These are phyloP conservation scores for Meteorus sp. DNA, from an alignment of 1,140 invertebrate species.

Conservation along the genomic window DNA sequence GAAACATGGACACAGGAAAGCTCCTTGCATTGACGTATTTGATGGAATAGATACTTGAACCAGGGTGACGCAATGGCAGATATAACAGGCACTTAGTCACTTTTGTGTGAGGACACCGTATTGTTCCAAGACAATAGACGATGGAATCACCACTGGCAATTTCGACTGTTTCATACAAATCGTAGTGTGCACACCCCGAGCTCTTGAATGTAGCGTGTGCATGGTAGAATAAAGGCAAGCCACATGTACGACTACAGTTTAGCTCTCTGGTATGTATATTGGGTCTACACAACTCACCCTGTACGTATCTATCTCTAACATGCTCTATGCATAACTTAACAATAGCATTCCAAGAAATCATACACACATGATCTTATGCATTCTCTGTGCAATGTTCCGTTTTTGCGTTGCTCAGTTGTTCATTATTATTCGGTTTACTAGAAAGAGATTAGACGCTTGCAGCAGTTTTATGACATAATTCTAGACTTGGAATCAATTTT, in stretches of 20 bases:
- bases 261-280: slow-evolving; percentile 19
- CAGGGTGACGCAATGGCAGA: slow-evolving; percentile 44
- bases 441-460: too few species aligned
- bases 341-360: too few species aligned
- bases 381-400: too few species aligned
- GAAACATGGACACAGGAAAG: too few species aligned
- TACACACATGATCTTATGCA: too few species aligned
- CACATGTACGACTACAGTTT: slow-evolving; percentile 26
- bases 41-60: too few species aligned
- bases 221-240: slow-evolving; percentile 42
- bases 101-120: slow-evolving; percentile 48
- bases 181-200: slow-evolving; percentile 27
- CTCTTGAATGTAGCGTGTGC: slow-evolving; percentile 32
- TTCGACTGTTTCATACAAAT: slow-evolving; percentile 42
- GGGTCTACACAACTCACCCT: too few species aligned
- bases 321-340: neutral
- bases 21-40: too few species aligned
- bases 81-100: slow-evolving; percentile 57
- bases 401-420: too few species aligned
- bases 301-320: slow-evolving; percentile 2
- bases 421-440: too few species aligned
- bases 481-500: too few species aligned
- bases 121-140: slow-evolving; percentile 53
- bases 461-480: too few species aligned
- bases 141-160: slow-evolving; percentile 47